Percentiles rank a stretch among this genome's conserved stretches.
Conservation (phyloP, 2,888 invertebrate species). For the Brenthis ino region DNA sequence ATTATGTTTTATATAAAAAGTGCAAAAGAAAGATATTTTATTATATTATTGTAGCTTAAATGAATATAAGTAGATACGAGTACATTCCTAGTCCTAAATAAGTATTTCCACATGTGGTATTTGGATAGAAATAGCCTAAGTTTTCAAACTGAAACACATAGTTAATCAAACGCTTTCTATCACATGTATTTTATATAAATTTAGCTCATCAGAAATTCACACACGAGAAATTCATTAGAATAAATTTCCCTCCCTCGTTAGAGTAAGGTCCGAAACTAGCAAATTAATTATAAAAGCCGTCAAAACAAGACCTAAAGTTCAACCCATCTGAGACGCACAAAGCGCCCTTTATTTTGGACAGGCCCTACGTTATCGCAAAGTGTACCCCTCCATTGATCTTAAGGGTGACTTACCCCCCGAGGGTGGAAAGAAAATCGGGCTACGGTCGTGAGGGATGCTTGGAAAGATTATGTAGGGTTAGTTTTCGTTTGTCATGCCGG, state of each 20-base stretch:
- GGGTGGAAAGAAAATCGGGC: conserved; percentile 75
- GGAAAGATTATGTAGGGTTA: conserved; percentile 69
- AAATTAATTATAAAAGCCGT: conserved; percentile 81
- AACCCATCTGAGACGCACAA: conserved; percentile 77
- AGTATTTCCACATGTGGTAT: too few species aligned
- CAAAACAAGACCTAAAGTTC: conserved; percentile 77
- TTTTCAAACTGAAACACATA: neutral
- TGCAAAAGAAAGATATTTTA: too few species aligned
- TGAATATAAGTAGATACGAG: too few species aligned
- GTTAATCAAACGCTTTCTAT: neutral
- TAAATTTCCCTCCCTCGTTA: conserved; percentile 69
- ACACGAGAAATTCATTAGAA: conserved; percentile 56
- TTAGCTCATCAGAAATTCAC: conserved; percentile 44
- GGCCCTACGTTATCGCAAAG: conserved; percentile 75
- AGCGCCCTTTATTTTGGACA: conserved; percentile 69
- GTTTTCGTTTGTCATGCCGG: conserved; percentile 68
- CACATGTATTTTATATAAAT: conserved; percentile 31
- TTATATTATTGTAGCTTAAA: too few species aligned
- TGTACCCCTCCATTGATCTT: conserved; percentile 81
- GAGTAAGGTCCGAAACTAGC: conserved; percentile 77
- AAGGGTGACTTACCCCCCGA: conserved; percentile 76
- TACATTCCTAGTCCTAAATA: too few species aligned
- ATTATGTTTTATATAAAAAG: too few species aligned
- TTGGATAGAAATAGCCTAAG: too few species aligned
- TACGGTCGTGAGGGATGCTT: conserved; percentile 58